Base-by-base conservation (phyloP, 2,113 vertebrate species). In the Bujurquina vittata region DNA sequence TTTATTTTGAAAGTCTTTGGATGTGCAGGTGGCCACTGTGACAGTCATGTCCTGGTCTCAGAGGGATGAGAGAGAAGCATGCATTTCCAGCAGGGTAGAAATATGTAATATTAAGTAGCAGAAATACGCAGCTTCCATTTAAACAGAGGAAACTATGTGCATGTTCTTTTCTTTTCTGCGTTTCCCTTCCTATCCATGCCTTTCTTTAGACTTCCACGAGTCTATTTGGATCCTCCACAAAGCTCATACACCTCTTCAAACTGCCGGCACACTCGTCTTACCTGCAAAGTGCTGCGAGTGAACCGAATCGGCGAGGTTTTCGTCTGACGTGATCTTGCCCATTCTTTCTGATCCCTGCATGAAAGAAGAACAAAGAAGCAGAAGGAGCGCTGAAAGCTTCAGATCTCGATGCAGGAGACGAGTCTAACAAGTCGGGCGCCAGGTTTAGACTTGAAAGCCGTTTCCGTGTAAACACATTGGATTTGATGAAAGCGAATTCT, bases 281-380 rank as follows among this genome's bases (percentile, higher is more conserved):
- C 98, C 97, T 86, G 97, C 95, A 79, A 99, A 98, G 86, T 96
- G 97, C 40, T 97, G 94, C 14, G 96, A 92, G 54, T 96, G 94
- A 75, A 97, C 96, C 0, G 96, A 92, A 55, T 97, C 97, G 0
- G 96, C 91, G n/a, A 98, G 88, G 81, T 95, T 97, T 86, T 97
- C 97, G 22, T 98, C 97, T 0, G 97, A 95, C 0, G 97, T 96
- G 7, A 97, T 96, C 77, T 93, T 96, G 61, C 96, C 93, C 31
- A 90, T 93, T 65, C 95, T 88, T 4, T 97, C 96, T 0, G 95
- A 93, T 72, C 89, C 94, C 96, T 96, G 83, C 52, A 8, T 22
- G 83, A 87, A 5, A 81, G 29, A 80, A 69, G 10, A 55, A 72
- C 8, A 54, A 1, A 43, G 43, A 5, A 10, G 58, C 56, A 85